Evolutionary conservation across 2,113 vertebrate genomes (phyloP), one percentile per base, ranked within the genome.

Genomic region (Hippocampus zosterae): DNA sequence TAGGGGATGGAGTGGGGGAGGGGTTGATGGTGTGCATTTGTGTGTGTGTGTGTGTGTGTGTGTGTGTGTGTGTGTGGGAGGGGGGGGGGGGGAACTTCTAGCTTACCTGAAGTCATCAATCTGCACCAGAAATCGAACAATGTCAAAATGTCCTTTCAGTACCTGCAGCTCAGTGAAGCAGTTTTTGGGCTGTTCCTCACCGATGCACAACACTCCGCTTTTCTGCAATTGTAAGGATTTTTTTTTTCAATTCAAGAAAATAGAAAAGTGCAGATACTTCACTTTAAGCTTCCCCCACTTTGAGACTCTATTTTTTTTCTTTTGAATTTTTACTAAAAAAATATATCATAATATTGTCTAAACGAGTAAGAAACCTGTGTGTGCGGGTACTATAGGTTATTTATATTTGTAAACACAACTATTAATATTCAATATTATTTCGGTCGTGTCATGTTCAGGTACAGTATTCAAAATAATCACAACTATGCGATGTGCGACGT

Each of bases 121-220:
- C 90, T 93, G 94, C 75, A 97, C 94, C 83, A 99, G 92, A 92
- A 97, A 99, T 77, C 97, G 93, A 74, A 98, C 95, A 81, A 98
- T 99, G 85, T 98, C 97, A 85, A 92, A 94, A 91, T 99, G 96
- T 79, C 93, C 95, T 92, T 94, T 97, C 87, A 98, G 90, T 65
- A 96, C 96, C 84, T 96, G 93, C 78, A 99, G 93, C 68, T 99
- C 96, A 11, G 96, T 98, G 81, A 97, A 98, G 70, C 93, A 93
- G 89, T 98, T 99, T 88, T 93, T 95, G 80, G 93, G 92, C 84
- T 99, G 97, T 74, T 98, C 95, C 89, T 99, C 96, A 81, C 94
- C 95, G 81, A 96, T 92, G 86, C 93, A 94, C 92, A 96, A 90
- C 65, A 94, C 88, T 3, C 93, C 78, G 69, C 92, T 94, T 87